These are phyloP conservation scores for Ciconia maguari DNA, from an alignment of 2,113 vertebrate genomes.

Conservation along the genomic window DNA sequence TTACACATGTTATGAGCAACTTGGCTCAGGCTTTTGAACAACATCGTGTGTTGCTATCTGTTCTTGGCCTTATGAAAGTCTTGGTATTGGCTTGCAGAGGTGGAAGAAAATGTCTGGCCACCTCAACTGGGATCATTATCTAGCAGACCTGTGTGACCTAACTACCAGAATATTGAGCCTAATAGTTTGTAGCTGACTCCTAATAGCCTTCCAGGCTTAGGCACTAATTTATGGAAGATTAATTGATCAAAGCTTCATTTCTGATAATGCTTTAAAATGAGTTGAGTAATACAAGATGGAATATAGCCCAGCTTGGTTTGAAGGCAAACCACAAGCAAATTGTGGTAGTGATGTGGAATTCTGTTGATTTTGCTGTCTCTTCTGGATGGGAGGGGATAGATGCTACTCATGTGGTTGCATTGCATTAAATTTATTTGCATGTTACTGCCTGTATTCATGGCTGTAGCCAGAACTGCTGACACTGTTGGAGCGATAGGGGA, in stretches of 20 bases:
- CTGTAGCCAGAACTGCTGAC: constrained; percentile 26
- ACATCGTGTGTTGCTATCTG: background rate
- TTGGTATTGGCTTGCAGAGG: background rate
- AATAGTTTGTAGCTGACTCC: constrained; percentile 7
- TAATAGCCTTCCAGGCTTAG: constrained; percentile 4
- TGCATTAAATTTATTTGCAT: constrained; percentile 11
- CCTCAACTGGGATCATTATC: constrained; percentile 1
- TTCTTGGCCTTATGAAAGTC: background rate
- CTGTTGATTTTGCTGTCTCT: constrained; percentile 42
- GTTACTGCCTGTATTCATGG: background rate
- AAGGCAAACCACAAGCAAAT: constrained; percentile 46
- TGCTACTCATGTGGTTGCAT: background rate
- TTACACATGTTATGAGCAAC: background rate
- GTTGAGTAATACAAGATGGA: constrained; percentile 25
- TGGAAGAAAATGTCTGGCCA: background rate
- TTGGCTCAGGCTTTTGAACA: background rate
- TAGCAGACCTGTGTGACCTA: background rate
- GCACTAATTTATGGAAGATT: constrained; percentile 27
- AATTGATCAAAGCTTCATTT: constrained; percentile 45
- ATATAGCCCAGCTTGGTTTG: background rate
- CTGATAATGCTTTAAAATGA: constrained; percentile 18
- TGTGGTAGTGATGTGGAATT: constrained; percentile 22
- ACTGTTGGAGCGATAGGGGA: background rate
- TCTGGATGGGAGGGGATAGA: background rate
- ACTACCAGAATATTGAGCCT: background rate